These are phyloP conservation scores for Limnephilus rhombicus DNA, from an alignment of 2,888 invertebrate species.

Conservation along the genomic window DNA sequence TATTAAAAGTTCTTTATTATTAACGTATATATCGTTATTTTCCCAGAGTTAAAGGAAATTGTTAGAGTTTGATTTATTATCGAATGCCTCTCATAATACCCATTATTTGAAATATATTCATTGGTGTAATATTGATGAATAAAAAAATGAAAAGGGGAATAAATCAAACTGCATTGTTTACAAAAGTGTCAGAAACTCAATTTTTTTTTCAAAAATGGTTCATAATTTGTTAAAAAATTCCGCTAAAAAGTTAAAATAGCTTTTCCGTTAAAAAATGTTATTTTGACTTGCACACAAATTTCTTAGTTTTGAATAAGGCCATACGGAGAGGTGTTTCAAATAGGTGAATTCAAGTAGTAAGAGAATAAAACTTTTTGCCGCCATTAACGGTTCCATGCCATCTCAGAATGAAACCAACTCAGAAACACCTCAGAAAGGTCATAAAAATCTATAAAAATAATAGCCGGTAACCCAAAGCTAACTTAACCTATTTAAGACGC, in stretches of 20 bases:
- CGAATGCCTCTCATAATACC: background rate
- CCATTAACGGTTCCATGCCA: too few relatives aligned
- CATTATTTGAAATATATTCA: background rate
- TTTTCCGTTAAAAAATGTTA: background rate
- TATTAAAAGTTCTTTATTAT: background rate
- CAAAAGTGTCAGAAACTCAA: background rate
- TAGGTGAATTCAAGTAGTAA: background rate
- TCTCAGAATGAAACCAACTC: too few relatives aligned
- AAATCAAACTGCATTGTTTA: background rate
- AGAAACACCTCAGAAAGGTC: too few relatives aligned
- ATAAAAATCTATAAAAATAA: too few relatives aligned
- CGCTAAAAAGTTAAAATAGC: too few relatives aligned
- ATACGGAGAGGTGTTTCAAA: background rate
- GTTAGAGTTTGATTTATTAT: background rate
- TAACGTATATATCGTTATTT: too few relatives aligned
- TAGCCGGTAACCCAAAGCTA: too few relatives aligned
- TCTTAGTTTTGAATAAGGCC: background rate
- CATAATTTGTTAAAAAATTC: too few relatives aligned
- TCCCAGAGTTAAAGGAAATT: background rate
- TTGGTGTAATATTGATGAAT: too few relatives aligned
- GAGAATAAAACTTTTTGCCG: background rate
- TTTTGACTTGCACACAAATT: background rate
- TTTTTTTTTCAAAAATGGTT: too few relatives aligned
- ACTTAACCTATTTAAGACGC: too few relatives aligned
- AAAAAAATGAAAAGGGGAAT: too few relatives aligned